Conservation (phyloP, 1,140 invertebrate species). For the Drosophila nigromelanica region DNA sequence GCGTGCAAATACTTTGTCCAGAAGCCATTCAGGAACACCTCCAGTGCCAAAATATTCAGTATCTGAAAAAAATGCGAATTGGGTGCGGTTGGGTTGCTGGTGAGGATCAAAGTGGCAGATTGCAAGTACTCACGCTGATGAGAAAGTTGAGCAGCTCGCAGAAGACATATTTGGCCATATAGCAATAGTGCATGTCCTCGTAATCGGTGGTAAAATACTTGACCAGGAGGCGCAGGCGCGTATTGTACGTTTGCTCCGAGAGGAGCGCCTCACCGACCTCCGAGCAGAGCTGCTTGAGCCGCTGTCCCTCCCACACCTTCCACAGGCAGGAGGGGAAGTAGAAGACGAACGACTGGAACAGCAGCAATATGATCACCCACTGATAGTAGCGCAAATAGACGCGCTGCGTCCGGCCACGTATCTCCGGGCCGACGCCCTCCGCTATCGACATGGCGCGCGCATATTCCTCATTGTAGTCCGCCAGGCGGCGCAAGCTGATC, state of each 20-base stretch:
- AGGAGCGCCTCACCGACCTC: slow-evolving; percentile 84
- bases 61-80: slow-evolving; percentile 77
- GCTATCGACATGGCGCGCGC: slow-evolving; percentile 63
- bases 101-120: neutral
- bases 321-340: slow-evolving; percentile 90
- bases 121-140: slow-evolving; percentile 88
- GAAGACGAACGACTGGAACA: slow-evolving; percentile 91
- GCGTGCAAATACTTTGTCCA: slow-evolving; percentile 89
- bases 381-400: slow-evolving; percentile 92
- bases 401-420: slow-evolving; percentile 85
- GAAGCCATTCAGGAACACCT: slow-evolving; percentile 90
- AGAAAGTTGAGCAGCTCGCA: slow-evolving; percentile 90
- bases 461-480: slow-evolving; percentile 63
- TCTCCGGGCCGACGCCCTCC: slow-evolving; percentile 69
- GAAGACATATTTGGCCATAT: slow-evolving; percentile 88
- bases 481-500: slow-evolving; percentile 28
- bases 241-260: slow-evolving; percentile 85
- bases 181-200: slow-evolving; percentile 87
- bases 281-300: slow-evolving; percentile 85
- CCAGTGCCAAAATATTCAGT: slow-evolving; percentile 86
- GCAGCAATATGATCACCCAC: slow-evolving; percentile 93
- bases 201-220: slow-evolving; percentile 86
- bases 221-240: slow-evolving; percentile 85
- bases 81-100: neutral
- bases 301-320: slow-evolving; percentile 91